These are phyloP conservation scores for Ditula angustiorana DNA, from an alignment of 2,888 invertebrate genomes.

Conservation along the genomic window DNA sequence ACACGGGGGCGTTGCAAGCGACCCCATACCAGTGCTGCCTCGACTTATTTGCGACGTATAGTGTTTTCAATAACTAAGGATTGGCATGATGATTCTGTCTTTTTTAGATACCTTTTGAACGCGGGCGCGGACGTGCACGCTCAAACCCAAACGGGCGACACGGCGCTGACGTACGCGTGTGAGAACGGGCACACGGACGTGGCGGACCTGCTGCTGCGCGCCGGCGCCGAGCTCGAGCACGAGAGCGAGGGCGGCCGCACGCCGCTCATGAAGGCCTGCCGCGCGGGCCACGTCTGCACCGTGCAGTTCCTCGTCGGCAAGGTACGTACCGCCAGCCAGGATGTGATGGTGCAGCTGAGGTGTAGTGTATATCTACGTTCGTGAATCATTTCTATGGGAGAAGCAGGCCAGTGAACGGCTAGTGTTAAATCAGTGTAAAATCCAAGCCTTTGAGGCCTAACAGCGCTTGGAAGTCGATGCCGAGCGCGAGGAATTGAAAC, in stretches of 20 bases:
- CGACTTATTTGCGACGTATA: too few species aligned
- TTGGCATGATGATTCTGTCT: background rate
- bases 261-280: conserved; percentile 99
- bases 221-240: conserved; percentile 97
- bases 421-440: too few species aligned
- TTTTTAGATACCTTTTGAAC: conserved; percentile 89
- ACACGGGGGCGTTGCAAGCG: too few species aligned
- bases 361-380: too few species aligned
- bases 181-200: conserved; percentile 99
- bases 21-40: too few species aligned
- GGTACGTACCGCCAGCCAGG: conserved; percentile 50
- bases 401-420: too few species aligned
- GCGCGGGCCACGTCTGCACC: conserved; percentile 98
- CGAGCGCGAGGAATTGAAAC: too few species aligned
- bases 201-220: conserved; percentile 95
- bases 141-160: conserved; percentile 97
- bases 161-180: conserved; percentile 98
- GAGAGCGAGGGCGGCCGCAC: conserved; percentile 99
- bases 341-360: too few species aligned
- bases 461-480: too few species aligned
- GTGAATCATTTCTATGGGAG: too few species aligned
- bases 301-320: conserved; percentile 97
- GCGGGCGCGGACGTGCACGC: conserved; percentile 96
- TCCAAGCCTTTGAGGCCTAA: too few species aligned
- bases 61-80: too few species aligned